A percentile compares a stretch with the other conserved stretches of the same genome.
These are phyloP conservation scores for Diadema setosum DNA, from an alignment of 35 echinoderm and acorn worm species.

Conservation along the genomic window DNA sequence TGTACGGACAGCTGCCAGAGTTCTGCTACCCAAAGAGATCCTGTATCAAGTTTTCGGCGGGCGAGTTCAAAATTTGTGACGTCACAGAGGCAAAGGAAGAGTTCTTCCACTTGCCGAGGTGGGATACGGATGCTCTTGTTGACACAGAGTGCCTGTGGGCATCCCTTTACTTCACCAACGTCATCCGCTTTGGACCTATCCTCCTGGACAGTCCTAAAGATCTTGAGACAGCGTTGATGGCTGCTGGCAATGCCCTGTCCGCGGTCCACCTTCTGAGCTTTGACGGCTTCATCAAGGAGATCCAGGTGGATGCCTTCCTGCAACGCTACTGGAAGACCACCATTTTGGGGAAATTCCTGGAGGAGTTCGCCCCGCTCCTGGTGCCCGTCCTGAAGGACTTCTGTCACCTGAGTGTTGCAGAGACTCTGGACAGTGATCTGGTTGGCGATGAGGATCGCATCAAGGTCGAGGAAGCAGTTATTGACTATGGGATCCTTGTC, in stretches of 20 bases:
- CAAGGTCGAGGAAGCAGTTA: neutral
- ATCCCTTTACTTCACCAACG: neutral
- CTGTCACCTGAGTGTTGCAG: neutral
- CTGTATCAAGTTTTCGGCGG: neutral
- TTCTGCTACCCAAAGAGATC: neutral
- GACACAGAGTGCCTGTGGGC: slow-evolving; percentile 14
- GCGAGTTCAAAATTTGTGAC: neutral
- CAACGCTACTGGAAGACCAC: neutral
- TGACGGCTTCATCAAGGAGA: neutral
- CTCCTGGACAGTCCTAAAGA: neutral
- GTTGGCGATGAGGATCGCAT: neutral
- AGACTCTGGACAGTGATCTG: neutral
- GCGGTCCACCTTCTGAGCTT: neutral
- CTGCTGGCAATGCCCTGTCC: neutral
- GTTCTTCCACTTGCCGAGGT: neutral
- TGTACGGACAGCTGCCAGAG: neutral
- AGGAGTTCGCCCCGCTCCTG: neutral
- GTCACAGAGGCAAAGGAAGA: neutral
- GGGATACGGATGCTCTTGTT: neutral
- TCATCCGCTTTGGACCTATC: neutral
- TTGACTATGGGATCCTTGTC: neutral
- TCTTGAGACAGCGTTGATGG: neutral
- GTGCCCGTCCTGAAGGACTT: neutral
- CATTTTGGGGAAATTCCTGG: neutral
- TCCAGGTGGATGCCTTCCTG: neutral